Evolutionary conservation across 2,113 vertebrate species (phyloP), one percentile per base, ranked within the genome.

Genomic region (Hypocryptadius cinnamomeus): DNA sequence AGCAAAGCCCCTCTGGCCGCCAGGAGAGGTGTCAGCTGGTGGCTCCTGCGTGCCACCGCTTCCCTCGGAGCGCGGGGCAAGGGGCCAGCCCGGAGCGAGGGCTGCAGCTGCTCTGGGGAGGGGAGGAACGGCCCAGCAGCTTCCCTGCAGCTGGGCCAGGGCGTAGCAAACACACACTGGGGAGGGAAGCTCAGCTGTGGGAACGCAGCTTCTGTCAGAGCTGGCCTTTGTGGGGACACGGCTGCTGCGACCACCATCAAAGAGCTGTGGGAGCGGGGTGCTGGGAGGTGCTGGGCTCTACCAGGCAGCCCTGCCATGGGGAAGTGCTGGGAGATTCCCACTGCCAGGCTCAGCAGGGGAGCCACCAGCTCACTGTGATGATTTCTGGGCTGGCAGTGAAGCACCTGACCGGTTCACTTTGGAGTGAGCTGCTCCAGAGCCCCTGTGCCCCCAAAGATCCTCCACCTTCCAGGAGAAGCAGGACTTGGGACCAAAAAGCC

Each of bases 381-480:
- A 47, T 22, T 44, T 54, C 11, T 0, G 7, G 22, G 42, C 51
- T 45, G 19, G 40, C 30, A 81, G 68, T 3, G 6, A 89, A 87
- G 45, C 6, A 47, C 42, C 27, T 7, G 45, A 27, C 4, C 0
- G 0, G 37, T 18, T 51, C 53, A 22, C 53, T 85, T 33, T 33
- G 33, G 47, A 68, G 51, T 0, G 4, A 76, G 92, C n/a, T 21
- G 44, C 74, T 68, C 60, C 47, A 42, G 47, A 50, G 37, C 35
- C 68, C 54, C 15, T 0, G 2, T 3, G 9, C 15, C 45, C 24
- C 33, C 2, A 2, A 6, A 10, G 60, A 15, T 33, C 31, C 31
- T 70, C 6, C 1, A 27, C 22, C n/a, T 54, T 11, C 59, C 7
- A 5, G 7, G 13, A 15, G 23, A 24, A 57, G 11, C 31, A n/a